Evolutionary conservation across 2,797 vertebrate species (phyloP).

Genomic region (Sebastes oblongus): DNA sequence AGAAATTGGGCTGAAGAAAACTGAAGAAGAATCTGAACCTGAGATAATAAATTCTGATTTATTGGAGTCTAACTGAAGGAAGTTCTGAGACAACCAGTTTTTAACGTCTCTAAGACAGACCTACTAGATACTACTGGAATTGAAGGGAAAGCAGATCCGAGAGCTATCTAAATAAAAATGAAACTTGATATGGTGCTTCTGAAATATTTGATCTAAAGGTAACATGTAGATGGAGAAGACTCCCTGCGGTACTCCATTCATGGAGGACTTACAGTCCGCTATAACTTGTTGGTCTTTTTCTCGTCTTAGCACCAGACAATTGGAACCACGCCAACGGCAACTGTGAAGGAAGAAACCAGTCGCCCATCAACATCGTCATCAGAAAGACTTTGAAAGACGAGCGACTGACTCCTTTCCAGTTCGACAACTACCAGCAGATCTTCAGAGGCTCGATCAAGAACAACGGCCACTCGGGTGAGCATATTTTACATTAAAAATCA

Average conservation of each 20-base stretch:
- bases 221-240: background rate
- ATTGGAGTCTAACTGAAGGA: background rate
- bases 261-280: background rate
- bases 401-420: constrained; percentile 77
- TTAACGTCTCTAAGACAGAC: background rate
- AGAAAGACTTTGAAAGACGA: constrained; percentile 61
- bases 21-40: background rate
- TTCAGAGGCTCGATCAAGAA: constrained; percentile 77
- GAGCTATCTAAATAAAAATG: accelerated
- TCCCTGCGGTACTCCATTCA: background rate
- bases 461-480: constrained; percentile 88
- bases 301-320: constrained; percentile 75
- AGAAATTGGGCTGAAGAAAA: too few relatives aligned
- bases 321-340: constrained; percentile 58
- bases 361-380: constrained; percentile 90
- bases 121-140: background rate
- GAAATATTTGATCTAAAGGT: background rate
- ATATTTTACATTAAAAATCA: background rate
- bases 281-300: background rate
- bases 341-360: constrained; percentile 81
- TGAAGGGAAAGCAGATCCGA: background rate
- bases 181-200: background rate
- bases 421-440: constrained; percentile 80
- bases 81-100: background rate
- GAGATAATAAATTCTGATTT: background rate